Evolutionary conservation across 2,797 vertebrate genomes (phyloP).

Genomic region (Platalea minor): DNA sequence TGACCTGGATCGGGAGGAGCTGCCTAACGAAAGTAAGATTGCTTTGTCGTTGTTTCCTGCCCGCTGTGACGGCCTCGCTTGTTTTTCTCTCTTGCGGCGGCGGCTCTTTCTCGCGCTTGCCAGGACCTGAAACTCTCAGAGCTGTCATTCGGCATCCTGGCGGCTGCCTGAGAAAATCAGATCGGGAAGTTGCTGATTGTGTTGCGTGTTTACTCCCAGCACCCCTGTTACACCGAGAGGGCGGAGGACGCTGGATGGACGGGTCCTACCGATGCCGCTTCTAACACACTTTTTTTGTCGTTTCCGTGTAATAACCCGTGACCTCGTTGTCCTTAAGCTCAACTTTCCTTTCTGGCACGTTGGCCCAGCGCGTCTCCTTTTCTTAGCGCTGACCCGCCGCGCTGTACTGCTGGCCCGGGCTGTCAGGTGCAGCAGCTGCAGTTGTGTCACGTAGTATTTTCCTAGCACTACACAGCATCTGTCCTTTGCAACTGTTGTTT

Average conservation of each 20-base stretch:
- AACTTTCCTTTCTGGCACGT: accelerated
- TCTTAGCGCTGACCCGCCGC: background rate
- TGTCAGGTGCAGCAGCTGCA: background rate
- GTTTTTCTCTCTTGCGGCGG: background rate
- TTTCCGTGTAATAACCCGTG: background rate
- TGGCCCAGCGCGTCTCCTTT: background rate
- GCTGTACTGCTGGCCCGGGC: background rate
- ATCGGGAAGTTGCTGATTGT: background rate
- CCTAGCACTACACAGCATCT: background rate
- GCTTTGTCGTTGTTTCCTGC: background rate
- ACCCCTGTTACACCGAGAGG: accelerated
- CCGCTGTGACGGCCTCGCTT: accelerated
- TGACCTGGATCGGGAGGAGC: conserved; percentile 73
- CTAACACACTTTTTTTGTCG: accelerated
- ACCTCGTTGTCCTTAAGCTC: background rate
- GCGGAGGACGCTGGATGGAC: background rate
- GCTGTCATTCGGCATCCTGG: accelerated
- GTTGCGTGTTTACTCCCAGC: background rate
- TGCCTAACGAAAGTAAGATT: conserved; percentile 83
- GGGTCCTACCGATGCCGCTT: accelerated
- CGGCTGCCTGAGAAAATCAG: background rate
- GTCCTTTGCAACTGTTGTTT: background rate
- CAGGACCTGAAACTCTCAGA: background rate
- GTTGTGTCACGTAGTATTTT: background rate
- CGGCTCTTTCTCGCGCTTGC: background rate